Conservation (phyloP, 2,113 vertebrate genomes). For the Pomatorhinus ruficollis region DNA sequence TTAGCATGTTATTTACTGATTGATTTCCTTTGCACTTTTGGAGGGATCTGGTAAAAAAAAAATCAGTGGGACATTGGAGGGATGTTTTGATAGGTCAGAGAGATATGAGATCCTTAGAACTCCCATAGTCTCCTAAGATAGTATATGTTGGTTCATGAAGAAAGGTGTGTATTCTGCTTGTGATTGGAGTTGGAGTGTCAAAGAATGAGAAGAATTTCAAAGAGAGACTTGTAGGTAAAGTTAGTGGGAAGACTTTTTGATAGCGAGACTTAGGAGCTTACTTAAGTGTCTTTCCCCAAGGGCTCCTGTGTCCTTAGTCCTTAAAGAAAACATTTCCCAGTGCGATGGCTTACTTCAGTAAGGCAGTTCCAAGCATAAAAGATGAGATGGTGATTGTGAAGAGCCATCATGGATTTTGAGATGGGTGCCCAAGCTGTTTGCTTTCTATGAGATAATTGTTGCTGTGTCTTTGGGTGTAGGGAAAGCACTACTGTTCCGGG, state of each 20-base stretch:
- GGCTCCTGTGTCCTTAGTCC: not conserved
- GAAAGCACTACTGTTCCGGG: not conserved
- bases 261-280: not conserved
- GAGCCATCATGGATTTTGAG: not conserved
- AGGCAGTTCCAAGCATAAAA: not conserved
- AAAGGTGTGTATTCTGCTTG: not conserved
- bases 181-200: not conserved
- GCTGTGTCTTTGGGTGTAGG: not conserved
- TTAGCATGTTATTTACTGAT: not conserved
- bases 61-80: not conserved
- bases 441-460: not conserved
- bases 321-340: not conserved
- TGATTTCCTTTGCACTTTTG: not conserved
- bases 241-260: not conserved
- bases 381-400: not conserved
- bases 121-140: not conserved
- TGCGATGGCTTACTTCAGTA: not conserved
- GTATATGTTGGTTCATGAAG: not conserved
- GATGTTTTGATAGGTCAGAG: not conserved
- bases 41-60: not conserved
- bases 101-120: not conserved
- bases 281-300: not conserved
- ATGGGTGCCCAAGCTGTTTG: not conserved
- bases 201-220: not conserved
- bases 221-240: not conserved